phyloP scores from a whole-genome alignment of 2,797 vertebrate genomes.

The Vireo griseus region DNA sequence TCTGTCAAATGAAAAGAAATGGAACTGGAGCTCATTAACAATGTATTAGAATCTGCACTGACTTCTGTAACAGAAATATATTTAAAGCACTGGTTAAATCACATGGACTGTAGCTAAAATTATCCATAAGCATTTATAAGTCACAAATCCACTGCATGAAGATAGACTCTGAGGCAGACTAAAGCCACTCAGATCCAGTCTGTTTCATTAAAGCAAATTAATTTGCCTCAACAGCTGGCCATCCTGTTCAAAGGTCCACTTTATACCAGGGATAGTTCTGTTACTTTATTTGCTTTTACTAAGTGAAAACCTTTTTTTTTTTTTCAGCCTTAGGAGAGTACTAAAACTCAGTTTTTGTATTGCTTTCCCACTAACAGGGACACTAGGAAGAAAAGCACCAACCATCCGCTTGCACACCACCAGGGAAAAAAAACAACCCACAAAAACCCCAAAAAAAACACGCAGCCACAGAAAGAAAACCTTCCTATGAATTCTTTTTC shows the following conservation, averaged over 20 bases:
- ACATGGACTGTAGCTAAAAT: neutral
- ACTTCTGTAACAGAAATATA: neutral
- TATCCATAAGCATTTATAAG: neutral
- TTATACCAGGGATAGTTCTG: neutral
- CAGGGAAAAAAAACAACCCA: rapidly evolving
- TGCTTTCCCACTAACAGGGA: neutral
- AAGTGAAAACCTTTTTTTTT: neutral
- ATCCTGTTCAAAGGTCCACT: neutral
- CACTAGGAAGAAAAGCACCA: neutral
- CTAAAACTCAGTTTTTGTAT: neutral
- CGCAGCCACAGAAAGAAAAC: neutral
- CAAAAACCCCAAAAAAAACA: neutral
- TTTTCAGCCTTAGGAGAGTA: neutral
- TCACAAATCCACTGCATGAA: neutral
- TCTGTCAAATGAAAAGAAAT: neutral
- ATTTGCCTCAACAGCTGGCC: neutral
- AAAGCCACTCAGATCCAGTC: neutral
- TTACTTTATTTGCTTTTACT: neutral
- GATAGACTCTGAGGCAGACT: neutral
- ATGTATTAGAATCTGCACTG: neutral
- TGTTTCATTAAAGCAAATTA: neutral
- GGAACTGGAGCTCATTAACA: neutral
- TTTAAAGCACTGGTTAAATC: neutral
- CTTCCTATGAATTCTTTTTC: neutral
- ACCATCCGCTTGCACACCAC: neutral